Percentiles rank a stretch among this genome's conserved stretches.
Evolutionary conservation across 1,140 invertebrate species (phyloP).

Genomic region (Drosophila ananassae): DNA sequence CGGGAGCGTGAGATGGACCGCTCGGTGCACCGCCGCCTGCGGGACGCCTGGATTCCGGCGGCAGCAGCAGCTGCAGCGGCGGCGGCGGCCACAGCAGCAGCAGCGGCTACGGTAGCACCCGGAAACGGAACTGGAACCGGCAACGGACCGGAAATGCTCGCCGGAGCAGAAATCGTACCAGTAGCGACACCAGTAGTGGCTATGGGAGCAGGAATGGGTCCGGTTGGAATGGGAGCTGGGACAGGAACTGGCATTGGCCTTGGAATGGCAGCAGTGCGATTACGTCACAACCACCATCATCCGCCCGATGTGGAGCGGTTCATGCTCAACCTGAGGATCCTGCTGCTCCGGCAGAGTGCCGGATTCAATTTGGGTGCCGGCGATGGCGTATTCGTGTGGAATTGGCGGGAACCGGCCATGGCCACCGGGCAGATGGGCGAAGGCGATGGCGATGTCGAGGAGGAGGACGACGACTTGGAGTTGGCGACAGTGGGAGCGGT

Average conservation of each 20-base stretch:
- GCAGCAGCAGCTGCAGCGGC: background rate
- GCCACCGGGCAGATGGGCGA: constrained; percentile 34
- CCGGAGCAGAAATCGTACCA: background rate
- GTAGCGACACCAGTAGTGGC: background rate
- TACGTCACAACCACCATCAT: constrained; percentile 18
- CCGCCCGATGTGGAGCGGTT: constrained; percentile 29
- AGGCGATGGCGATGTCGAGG: constrained; percentile 28
- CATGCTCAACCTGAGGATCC: constrained; percentile 34
- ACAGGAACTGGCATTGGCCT: background rate
- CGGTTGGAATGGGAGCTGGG: background rate
- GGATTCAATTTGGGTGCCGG: constrained; percentile 55
- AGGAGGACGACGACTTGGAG: background rate
- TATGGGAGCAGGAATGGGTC: background rate
- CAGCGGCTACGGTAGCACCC: background rate
- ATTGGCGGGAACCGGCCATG: constrained; percentile 8
- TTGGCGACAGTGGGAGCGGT: background rate
- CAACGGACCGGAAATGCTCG: background rate
- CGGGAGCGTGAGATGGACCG: background rate
- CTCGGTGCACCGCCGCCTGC: background rate
- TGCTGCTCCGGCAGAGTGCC: constrained; percentile 34
- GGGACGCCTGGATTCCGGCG: background rate
- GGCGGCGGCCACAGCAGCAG: background rate
- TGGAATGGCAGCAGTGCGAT: background rate
- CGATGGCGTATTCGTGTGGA: constrained; percentile 53
- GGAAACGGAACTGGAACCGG: background rate